phyloP scores from a whole-genome alignment of 2,113 vertebrate species.

The Neotoma lepida region DNA sequence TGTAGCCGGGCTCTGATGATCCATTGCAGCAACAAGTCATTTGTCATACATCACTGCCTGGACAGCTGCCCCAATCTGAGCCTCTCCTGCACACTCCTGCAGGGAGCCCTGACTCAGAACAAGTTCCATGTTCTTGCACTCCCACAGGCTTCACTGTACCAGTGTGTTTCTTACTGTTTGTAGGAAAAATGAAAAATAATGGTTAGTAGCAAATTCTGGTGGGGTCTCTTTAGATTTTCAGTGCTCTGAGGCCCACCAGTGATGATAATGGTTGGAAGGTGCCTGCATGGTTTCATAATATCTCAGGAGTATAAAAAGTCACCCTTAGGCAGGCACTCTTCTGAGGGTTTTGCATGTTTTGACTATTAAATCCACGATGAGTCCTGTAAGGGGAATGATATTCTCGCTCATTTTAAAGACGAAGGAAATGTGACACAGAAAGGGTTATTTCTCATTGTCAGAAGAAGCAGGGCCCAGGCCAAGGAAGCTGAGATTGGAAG shows the following conservation, averaged over 20 bases:
- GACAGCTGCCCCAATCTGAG: slow-evolving; percentile 74
- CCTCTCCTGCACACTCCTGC: slow-evolving; percentile 57
- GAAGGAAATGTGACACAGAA: neutral
- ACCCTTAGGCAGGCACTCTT: neutral
- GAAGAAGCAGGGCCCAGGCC: neutral
- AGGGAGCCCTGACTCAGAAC: slow-evolving; percentile 48
- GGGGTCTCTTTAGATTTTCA: neutral
- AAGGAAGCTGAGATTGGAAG: neutral
- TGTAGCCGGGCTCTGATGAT: slow-evolving; percentile 81
- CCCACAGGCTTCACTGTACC: neutral
- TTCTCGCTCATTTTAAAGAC: neutral
- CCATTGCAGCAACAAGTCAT: slow-evolving; percentile 83
- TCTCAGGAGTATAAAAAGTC: neutral
- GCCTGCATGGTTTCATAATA: neutral
- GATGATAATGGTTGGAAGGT: neutral
- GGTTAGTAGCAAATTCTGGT: neutral
- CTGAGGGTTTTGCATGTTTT: neutral
- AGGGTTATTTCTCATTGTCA: neutral
- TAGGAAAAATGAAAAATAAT: slow-evolving; percentile 12
- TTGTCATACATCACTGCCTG: slow-evolving; percentile 82
- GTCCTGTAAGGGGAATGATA: rapidly evolving
- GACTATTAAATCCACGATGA: neutral
- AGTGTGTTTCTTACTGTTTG: neutral
- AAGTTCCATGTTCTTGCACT: neutral
- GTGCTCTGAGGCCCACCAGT: neutral